Conservation (phyloP, 92 coral and sea anemone genomes). For the Muricea muricata region DNA sequence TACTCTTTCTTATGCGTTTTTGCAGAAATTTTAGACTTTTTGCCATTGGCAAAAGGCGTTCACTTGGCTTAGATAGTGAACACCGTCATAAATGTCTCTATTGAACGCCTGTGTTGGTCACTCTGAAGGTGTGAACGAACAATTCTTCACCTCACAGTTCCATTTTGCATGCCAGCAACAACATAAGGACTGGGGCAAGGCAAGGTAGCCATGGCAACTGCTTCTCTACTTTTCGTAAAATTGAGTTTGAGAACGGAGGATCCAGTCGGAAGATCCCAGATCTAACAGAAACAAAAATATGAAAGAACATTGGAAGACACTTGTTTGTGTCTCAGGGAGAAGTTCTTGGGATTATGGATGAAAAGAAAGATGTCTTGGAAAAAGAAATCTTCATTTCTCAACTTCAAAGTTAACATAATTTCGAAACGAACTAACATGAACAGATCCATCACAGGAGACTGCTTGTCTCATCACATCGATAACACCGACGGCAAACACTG, state of each 20-base stretch:
- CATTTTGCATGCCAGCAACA: constrained; percentile 88
- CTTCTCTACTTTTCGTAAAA: constrained; percentile 75
- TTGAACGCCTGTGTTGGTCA: too few species aligned
- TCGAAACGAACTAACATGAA: constrained; percentile 81
- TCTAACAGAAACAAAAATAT: constrained; percentile 41
- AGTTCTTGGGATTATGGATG: too few species aligned
- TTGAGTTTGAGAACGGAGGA: constrained; percentile 69
- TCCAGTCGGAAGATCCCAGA: constrained; percentile 92
- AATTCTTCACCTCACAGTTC: constrained; percentile 73
- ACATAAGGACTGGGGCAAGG: constrained; percentile 92
- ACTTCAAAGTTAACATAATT: too few species aligned
- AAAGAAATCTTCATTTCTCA: too few species aligned
- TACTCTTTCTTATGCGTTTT: too few species aligned
- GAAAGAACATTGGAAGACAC: not conserved
- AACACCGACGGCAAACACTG: constrained; percentile 89
- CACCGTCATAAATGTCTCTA: too few species aligned
- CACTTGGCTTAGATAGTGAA: too few species aligned
- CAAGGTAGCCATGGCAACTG: constrained; percentile 90
- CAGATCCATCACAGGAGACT: constrained; percentile 90
- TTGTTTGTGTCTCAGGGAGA: too few species aligned
- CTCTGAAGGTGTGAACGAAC: too few species aligned
- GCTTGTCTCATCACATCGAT: constrained; percentile 89
- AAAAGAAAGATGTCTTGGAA: too few species aligned
- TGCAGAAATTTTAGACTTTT: too few species aligned
- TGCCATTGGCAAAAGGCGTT: too few species aligned